Percentiles rank a stretch among this genome's conserved stretches.
phyloP scores from a whole-genome alignment of 2,888 invertebrate genomes.

The Trimorus sp. region DNA sequence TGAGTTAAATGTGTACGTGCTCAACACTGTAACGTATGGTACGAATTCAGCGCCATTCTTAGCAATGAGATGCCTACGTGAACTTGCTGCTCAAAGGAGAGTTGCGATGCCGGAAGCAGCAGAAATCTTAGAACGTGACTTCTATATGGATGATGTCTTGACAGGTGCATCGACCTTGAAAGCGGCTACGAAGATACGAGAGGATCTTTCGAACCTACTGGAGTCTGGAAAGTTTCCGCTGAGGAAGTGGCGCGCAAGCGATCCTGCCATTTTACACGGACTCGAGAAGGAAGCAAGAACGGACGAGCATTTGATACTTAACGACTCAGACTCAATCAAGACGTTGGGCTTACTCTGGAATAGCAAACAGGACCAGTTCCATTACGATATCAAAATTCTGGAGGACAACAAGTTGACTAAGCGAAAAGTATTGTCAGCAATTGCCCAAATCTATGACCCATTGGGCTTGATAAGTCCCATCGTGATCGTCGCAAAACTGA shows the following conservation, averaged over 20 bases:
- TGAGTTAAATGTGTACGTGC: background rate
- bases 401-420: background rate
- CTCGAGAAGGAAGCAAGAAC: background rate
- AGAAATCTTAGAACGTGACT: background rate
- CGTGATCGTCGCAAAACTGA: constrained; percentile 3
- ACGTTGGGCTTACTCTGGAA: background rate
- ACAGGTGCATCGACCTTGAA: background rate
- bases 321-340: background rate
- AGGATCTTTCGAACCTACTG: background rate
- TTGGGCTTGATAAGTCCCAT: constrained; percentile 1
- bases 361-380: background rate
- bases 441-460: constrained; percentile 15
- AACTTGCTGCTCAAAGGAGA: background rate
- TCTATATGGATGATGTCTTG: constrained; percentile 1
- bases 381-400: background rate
- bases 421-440: constrained; percentile 2
- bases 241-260: background rate
- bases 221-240: background rate
- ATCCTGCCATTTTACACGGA: background rate
- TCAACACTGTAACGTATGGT: too few relatives aligned
- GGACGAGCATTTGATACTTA: background rate
- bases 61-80: background rate
- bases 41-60: background rate
- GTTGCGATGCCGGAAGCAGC: background rate
- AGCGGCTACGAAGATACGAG: background rate